phyloP scores from a whole-genome alignment of 2,113 vertebrate genomes.

The Mus spicilegus region DNA sequence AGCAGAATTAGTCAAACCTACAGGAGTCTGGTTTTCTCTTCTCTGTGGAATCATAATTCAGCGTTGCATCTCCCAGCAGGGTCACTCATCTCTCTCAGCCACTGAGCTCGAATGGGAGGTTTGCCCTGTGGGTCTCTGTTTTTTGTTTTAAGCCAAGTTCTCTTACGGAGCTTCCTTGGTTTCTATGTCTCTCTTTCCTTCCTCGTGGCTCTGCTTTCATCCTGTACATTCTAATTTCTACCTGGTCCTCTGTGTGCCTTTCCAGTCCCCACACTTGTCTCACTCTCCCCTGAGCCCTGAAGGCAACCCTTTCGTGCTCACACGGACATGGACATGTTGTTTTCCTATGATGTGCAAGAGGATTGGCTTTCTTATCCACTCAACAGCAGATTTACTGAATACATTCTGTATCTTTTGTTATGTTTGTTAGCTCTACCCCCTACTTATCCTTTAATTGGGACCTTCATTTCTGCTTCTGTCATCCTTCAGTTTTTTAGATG shows the following conservation, averaged over 20 bases:
- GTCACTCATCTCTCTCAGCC: not conserved
- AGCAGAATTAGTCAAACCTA: not conserved
- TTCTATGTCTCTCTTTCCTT: not conserved
- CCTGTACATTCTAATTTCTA: not conserved
- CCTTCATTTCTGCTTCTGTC: constrained; percentile 22
- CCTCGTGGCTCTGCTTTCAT: accelerated
- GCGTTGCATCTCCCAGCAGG: not conserved
- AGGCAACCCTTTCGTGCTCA: not conserved
- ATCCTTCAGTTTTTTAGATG: constrained; percentile 31
- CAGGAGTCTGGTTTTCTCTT: not conserved
- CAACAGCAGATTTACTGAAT: not conserved
- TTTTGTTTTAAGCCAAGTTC: not conserved
- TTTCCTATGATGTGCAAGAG: not conserved
- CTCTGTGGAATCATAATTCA: not conserved
- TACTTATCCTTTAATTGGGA: constrained; percentile 42
- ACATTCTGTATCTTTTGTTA: not conserved
- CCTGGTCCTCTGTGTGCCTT: accelerated
- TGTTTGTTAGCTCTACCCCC: constrained; percentile 25
- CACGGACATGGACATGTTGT: not conserved
- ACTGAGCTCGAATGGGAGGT: not conserved
- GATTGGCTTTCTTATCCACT: not conserved
- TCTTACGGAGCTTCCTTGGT: not conserved
- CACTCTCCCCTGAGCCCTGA: not conserved
- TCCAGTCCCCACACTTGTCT: not conserved
- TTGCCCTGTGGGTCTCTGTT: not conserved